Evolutionary conservation across 2,113 vertebrate species (phyloP).

Genomic region (sheep (Ovis aries)): ARS-UI_Ramb_v3.0 NC_056056.1:215806001-215806500

Average conservation of each 20-base stretch:
- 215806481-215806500: neutral
- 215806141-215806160: neutral
- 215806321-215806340: neutral
- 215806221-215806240: conserved; percentile 25
- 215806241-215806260: neutral
- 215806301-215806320: neutral
- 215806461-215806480: conserved; percentile 75
- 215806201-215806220: rapidly evolving
- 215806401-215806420: neutral
- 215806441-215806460: conserved; percentile 74
- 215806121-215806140: neutral
- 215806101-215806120: neutral
- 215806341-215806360: neutral
- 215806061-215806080: neutral
- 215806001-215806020: conserved; percentile 18
- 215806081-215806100: neutral
- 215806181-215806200: neutral
- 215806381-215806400: neutral
- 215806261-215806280: neutral
- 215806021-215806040: conserved; percentile 19
- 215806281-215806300: neutral
- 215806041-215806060: neutral
- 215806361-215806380: neutral
- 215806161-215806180: conserved; percentile 36
- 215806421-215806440: conserved; percentile 53